Evolutionary conservation across 2,888 invertebrate genomes (phyloP).

Genomic region (Hirudinaria manillensis): DNA sequence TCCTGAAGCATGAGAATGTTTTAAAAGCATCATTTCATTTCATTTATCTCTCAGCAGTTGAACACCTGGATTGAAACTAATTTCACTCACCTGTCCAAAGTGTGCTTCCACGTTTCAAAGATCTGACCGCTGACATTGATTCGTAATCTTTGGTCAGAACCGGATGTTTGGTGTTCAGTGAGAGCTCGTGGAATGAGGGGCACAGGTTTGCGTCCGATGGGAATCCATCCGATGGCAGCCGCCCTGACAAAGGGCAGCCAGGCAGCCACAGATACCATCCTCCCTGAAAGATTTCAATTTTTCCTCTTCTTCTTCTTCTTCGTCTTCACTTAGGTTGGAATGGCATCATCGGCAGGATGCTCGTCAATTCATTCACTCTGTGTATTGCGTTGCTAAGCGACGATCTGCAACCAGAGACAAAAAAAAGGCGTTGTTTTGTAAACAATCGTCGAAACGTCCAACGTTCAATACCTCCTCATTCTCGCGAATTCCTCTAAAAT

Average conservation of each 20-base stretch:
- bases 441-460: too few relatives aligned
- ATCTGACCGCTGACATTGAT: conserved; percentile 89
- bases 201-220: conserved; percentile 93
- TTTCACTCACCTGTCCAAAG: conserved; percentile 73
- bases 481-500: too few relatives aligned
- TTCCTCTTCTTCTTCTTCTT: too few relatives aligned
- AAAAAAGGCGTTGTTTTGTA: too few relatives aligned
- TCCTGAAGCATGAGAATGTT: not conserved
- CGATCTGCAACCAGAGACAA: too few relatives aligned
- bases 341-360: too few relatives aligned
- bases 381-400: too few relatives aligned
- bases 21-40: too few relatives aligned
- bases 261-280: conserved; percentile 99
- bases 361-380: too few relatives aligned
- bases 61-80: not conserved
- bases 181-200: conserved; percentile 91
- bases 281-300: not conserved
- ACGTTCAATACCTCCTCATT: too few relatives aligned
- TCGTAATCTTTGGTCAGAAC: conserved; percentile 71
- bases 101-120: conserved; percentile 98
- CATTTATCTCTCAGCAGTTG: not conserved
- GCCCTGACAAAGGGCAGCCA: conserved; percentile 99
- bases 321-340: too few relatives aligned
- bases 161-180: conserved; percentile 34
- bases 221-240: conserved; percentile 99